phyloP scores from a whole-genome alignment of 2,888 invertebrate genomes.

The Polyommatus iphigenia region DNA sequence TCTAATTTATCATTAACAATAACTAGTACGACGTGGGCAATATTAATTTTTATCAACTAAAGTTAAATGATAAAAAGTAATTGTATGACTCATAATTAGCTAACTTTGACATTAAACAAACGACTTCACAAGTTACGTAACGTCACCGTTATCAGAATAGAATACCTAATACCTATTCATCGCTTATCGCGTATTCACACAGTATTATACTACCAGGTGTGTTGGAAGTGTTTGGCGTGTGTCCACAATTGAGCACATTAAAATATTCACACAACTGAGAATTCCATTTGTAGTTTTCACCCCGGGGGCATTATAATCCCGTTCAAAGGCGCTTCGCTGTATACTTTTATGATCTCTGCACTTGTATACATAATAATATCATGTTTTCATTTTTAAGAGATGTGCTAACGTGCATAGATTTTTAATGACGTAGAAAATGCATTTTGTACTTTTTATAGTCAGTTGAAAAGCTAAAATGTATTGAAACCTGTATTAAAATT shows the following conservation, averaged over 20 bases:
- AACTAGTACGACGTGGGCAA: not conserved
- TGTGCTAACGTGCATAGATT: not conserved
- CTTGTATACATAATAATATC: not conserved
- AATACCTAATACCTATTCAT: not conserved
- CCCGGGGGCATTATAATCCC: conserved; percentile 51
- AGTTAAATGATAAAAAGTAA: not conserved
- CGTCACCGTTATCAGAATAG: not conserved
- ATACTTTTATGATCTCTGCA: conserved; percentile 44
- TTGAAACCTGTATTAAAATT: not conserved
- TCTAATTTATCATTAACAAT: not conserved
- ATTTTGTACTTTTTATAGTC: not conserved
- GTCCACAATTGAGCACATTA: conserved; percentile 57
- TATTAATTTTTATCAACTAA: not conserved
- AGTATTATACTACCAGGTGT: not conserved
- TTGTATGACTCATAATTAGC: too few relatives aligned
- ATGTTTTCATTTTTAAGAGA: not conserved
- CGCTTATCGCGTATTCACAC: not conserved
- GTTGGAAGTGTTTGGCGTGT: not conserved
- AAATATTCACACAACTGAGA: conserved; percentile 66
- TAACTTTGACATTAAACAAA: not conserved
- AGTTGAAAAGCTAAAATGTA: too few relatives aligned
- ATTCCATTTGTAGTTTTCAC: conserved; percentile 67
- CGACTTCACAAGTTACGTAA: not conserved
- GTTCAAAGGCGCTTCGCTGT: conserved; percentile 45
- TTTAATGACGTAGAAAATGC: not conserved